These are phyloP conservation scores for Empidonax alnorum DNA, from an alignment of 2,113 vertebrate genomes.

Conservation along the genomic window DNA sequence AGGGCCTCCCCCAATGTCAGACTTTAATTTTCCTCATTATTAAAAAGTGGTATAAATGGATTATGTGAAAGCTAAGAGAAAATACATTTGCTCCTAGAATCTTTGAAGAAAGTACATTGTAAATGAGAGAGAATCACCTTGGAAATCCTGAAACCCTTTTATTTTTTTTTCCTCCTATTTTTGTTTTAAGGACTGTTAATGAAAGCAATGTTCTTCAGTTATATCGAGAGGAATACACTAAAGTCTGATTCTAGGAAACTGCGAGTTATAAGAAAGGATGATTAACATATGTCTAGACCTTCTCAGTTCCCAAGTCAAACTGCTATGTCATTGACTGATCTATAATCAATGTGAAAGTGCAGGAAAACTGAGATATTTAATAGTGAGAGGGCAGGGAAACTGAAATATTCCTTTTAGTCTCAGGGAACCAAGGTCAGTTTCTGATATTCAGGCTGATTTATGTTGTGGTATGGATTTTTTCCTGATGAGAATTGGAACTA, in stretches of 20 bases:
- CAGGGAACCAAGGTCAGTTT: neutral
- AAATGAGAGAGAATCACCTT: neutral
- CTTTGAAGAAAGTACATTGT: neutral
- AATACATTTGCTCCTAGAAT: neutral
- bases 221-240: neutral
- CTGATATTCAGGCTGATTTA: neutral
- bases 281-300: neutral
- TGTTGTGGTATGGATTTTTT: neutral
- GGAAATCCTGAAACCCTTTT: neutral
- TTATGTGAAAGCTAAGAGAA: neutral
- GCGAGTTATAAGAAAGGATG: neutral
- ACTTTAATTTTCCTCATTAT: neutral
- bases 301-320: neutral
- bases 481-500: neutral
- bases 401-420: neutral
- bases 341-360: neutral
- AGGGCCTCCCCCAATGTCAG: accelerated
- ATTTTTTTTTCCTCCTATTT: neutral
- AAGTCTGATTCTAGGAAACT: neutral
- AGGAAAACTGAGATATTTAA: neutral
- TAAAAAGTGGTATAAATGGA: neutral
- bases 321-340: neutral
- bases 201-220: neutral
- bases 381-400: neutral
- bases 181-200: neutral